Evolutionary conservation across 2,888 invertebrate species (phyloP), one percentile per base, ranked within the genome.

Genomic region (Crossocerus cetratus): DNA sequence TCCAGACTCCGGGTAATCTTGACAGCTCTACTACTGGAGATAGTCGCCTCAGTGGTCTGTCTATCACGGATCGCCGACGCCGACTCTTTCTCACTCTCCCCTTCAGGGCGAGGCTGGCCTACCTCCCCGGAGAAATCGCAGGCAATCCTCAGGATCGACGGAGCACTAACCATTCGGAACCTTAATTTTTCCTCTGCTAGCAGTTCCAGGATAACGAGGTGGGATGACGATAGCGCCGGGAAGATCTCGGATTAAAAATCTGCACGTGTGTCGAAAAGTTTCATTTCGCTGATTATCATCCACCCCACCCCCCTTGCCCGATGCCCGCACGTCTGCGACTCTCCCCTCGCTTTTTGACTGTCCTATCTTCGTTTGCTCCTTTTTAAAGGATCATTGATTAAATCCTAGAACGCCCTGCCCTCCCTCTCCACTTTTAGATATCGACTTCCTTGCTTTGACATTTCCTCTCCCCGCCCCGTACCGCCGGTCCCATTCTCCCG

Each of bases 111-210:
- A 61, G 77, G 65, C 56, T 57, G 60, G 69, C 63, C 13, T 32
- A 32, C 54, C 59, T 58, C 67, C 69, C 63, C 21, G 21, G 79
- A 81, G 66, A 79, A 79, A 74, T 80, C 64, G 70, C 66, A 54
- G 63, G 63, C 72, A 67, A 72, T 82, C 67, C 23, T 64, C 54
- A 79, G 69, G 72, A 74, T 82, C 74, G 74, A 76, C 73, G 68
- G 62, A 74, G 61, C 70, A 70, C 68, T 75, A 68, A 76, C 66
- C 69, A 63, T 56, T 57, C 59, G 42, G 65, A 72, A 70, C 53
- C 59, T 69, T 71, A 74, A 79, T 77, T 74, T 74, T 71, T 79
- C 70, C 60, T 79, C 58, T 58, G n/a, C 23, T 62, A 67, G 61
- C 66, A 69, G 21, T 69, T 67, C 56, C 3, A 11, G 18, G 60